Base-by-base conservation (phyloP, 2,113 vertebrate species). In the Megaleporinus macrocephalus region DNA sequence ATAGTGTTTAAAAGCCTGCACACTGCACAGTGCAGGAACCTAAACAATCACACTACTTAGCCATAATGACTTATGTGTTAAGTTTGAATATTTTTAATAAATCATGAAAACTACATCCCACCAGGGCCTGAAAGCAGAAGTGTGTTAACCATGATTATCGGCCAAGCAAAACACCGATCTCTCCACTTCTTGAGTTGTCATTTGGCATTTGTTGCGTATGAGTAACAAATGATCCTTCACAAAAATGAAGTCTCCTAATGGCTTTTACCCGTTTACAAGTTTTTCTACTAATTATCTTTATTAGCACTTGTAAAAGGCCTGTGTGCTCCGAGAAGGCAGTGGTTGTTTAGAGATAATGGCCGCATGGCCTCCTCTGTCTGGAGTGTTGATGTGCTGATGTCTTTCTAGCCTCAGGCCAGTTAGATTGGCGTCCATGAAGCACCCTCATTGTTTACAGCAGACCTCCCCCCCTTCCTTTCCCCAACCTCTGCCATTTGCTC, bases 341-440 rank as follows among this genome's bases (percentile, higher is more conserved):
- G 85, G 82, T 82, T 82, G 86, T 81, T 79, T 77, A 74, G 81
- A 88, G 89, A 91, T 87, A 88, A 88, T 83, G 84, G 86, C 89
- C 69, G 57, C 78, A 73, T 29, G 65, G 87, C 85, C 86, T 89
- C 71, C 7, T 90, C 90, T 91, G 89, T 91, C 84, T 87, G 89
- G 85, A 86, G 88, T 89, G 90, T 89, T 91, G 92, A 91, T 81
- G 83, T 80, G 88, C 84, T 83, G 83, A 85, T 79, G 85, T 90
- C 88, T 86, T 86, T 90, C 70, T 91, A 80, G 89, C 93, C 88
- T 85, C 82, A 63, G 91, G 91, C 90, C 70, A 68, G 78, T 84
- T 73, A 78, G 78, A 89, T 86, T 88, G 88, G 88, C 83, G 73
- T 89, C 88, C 77, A 89, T 93, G 91, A 93, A 94, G 87, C 78